Evolutionary conservation across 2,888 invertebrate species (phyloP).

Genomic region (Apantesis nais): DNA sequence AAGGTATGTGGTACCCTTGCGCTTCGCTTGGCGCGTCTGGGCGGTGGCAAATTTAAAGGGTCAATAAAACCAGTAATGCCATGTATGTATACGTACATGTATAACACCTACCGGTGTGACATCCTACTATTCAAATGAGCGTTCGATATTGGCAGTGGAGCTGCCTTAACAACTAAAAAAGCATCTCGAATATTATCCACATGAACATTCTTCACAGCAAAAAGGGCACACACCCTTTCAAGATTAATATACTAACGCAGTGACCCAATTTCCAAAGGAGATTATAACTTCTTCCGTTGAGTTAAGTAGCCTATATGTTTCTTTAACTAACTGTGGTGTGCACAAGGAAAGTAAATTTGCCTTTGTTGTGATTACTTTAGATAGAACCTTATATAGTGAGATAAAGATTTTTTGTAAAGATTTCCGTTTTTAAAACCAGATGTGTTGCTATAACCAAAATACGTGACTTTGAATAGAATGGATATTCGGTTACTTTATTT

Average conservation of each 20-base stretch:
- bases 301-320: slow-evolving; percentile 32
- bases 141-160: background rate
- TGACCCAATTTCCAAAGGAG: slow-evolving; percentile 35
- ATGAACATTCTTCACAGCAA: background rate
- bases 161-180: background rate
- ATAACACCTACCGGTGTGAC: background rate
- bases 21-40: no score
- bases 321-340: slow-evolving; percentile 1
- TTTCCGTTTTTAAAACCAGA: background rate
- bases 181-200: background rate
- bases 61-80: no score
- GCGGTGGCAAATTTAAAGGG: no score
- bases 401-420: background rate
- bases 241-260: slow-evolving; percentile 18
- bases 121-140: background rate
- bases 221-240: background rate
- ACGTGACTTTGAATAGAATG: background rate
- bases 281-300: slow-evolving; percentile 27
- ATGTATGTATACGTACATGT: background rate
- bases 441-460: background rate
- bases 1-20: no score
- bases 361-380: slow-evolving; percentile 8
- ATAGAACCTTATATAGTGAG: background rate
- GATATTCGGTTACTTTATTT: background rate
- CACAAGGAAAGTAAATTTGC: background rate